These are phyloP conservation scores for Brachyopa scutellaris DNA, from an alignment of 2,888 invertebrate genomes.

Conservation along the genomic window DNA sequence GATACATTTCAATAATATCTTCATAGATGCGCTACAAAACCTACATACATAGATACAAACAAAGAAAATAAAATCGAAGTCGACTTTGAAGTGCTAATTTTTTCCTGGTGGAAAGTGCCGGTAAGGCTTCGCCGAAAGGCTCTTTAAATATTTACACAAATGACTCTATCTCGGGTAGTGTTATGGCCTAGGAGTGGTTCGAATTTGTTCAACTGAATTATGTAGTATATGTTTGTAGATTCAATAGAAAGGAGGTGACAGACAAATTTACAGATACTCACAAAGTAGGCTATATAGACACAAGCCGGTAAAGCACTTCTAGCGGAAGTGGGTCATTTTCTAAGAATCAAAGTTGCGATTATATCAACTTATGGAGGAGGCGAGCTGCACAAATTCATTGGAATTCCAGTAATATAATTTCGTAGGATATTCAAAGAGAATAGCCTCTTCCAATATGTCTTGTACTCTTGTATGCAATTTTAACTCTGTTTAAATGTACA, in stretches of 20 bases:
- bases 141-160: conserved; percentile 64
- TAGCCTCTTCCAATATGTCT: too few relatives aligned
- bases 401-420: too few relatives aligned
- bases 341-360: too few relatives aligned
- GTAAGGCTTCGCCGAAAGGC: conserved; percentile 41
- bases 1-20: conserved; percentile 44
- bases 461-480: too few relatives aligned
- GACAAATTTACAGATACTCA: conserved; percentile 19
- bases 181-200: conserved; percentile 58
- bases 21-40: conserved; percentile 1
- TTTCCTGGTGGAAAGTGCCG: background rate
- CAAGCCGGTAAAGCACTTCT: too few relatives aligned
- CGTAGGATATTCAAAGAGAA: too few relatives aligned
- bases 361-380: too few relatives aligned
- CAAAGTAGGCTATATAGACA: conserved; percentile 15
- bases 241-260: conserved; percentile 32
- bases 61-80: conserved; percentile 53
- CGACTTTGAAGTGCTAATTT: conserved; percentile 61
- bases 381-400: too few relatives aligned
- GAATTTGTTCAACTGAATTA: conserved; percentile 59
- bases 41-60: background rate
- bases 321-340: too few relatives aligned
- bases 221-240: too few relatives aligned
- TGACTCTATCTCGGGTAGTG: conserved; percentile 50
- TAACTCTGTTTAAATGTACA: too few relatives aligned